A percentile compares a stretch with the other conserved stretches of the same genome.
phyloP scores from a whole-genome alignment of 2,113 vertebrate genomes.

The Halcyon senegalensis region DNA sequence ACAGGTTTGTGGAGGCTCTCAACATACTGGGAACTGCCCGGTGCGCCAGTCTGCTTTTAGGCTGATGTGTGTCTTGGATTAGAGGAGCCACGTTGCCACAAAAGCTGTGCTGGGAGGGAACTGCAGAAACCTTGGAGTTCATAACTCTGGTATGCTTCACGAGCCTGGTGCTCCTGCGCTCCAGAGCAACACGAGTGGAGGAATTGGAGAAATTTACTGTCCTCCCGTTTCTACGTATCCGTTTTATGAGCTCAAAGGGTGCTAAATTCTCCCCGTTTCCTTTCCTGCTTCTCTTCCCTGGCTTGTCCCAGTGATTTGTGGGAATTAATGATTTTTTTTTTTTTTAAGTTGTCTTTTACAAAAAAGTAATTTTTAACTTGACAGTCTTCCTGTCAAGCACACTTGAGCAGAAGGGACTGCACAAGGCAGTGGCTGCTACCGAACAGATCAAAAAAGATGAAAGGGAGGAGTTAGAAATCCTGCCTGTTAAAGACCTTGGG shows the following conservation, averaged over 20 bases:
- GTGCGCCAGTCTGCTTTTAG: fast-evolving
- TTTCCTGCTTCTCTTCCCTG: neutral
- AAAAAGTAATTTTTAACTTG: neutral
- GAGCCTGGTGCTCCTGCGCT: fast-evolving
- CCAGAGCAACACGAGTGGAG: neutral
- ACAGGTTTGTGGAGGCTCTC: neutral
- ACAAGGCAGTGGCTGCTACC: neutral
- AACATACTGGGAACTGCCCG: neutral
- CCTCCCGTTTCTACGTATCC: neutral
- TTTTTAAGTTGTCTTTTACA: neutral
- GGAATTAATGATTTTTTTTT: conserved; percentile 17
- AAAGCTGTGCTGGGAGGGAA: neutral
- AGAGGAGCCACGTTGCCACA: neutral
- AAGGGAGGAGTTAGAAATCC: neutral
- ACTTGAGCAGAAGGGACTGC: neutral
- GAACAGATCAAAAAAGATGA: neutral
- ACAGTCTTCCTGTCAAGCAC: neutral
- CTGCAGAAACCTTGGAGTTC: neutral
- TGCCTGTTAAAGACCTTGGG: neutral
- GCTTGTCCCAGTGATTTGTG: conserved; percentile 11
- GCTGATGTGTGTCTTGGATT: neutral
- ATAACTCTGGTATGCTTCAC: neutral
- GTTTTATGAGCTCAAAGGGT: neutral
- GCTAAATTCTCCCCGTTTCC: neutral
- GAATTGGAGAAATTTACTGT: neutral